Conservation (phyloP, 2,888 invertebrate species). For the Tenthredo notha region DNA sequence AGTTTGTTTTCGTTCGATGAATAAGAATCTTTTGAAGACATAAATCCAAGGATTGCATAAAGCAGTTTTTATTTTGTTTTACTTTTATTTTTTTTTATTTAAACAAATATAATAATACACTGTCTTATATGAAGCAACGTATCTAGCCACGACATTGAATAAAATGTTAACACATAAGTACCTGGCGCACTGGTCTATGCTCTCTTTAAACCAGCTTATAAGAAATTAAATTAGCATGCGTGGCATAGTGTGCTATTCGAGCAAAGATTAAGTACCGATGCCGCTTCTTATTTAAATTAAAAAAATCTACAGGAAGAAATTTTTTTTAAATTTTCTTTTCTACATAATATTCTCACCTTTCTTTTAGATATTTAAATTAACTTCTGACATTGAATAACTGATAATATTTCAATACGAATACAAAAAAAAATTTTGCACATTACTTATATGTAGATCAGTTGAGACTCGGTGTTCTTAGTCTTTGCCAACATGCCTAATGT, state of each 20-base stretch:
- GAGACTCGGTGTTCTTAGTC: conserved; percentile 61
- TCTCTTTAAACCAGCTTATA: conserved; percentile 71
- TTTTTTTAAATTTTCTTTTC: not conserved
- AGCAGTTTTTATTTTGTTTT: conserved; percentile 56
- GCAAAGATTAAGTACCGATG: conserved; percentile 13
- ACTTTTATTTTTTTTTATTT: not conserved
- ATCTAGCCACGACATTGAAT: conserved; percentile 66
- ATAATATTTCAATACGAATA: not conserved
- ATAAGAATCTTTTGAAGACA: conserved; percentile 62
- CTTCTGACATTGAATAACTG: not conserved
- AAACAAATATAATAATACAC: conserved; percentile 59
- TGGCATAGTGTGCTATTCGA: conserved; percentile 68
- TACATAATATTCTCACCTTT: not conserved
- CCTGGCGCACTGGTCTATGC: conserved; percentile 75
- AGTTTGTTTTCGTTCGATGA: conserved; percentile 57
- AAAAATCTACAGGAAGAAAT: not conserved
- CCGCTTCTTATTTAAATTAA: not conserved
- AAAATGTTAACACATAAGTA: conserved; percentile 74
- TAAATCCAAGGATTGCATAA: conserved; percentile 60
- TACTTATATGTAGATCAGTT: not conserved
- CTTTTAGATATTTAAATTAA: not conserved
- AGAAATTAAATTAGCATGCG: conserved; percentile 69
- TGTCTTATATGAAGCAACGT: conserved; percentile 67
- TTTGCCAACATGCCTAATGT: conserved; percentile 69
- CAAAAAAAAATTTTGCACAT: not conserved